Conservation (phyloP, 1,140 invertebrate species). For the Drosophila suzukii region DNA sequence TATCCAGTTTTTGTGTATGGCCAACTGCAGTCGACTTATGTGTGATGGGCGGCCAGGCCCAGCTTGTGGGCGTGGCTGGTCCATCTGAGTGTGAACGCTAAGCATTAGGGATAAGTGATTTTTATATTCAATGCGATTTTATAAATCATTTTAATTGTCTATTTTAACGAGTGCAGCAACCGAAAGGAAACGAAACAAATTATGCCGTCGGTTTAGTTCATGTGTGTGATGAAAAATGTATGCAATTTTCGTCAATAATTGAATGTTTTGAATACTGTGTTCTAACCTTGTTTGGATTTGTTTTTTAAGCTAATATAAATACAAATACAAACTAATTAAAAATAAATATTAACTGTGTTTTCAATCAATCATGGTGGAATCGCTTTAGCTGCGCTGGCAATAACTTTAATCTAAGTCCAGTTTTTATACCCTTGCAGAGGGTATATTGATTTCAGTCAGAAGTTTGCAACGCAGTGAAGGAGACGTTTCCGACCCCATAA, state of each 20-base stretch:
- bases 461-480: too few relatives aligned
- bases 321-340: constrained; percentile 81
- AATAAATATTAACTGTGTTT: constrained; percentile 49
- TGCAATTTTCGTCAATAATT: constrained; percentile 81
- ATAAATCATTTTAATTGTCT: constrained; percentile 83
- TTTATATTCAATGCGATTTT: constrained; percentile 80
- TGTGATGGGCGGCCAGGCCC: constrained; percentile 35
- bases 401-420: too few relatives aligned
- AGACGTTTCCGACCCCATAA: too few relatives aligned
- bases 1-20: constrained; percentile 65
- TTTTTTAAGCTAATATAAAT: constrained; percentile 81
- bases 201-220: constrained; percentile 67
- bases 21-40: constrained; percentile 54
- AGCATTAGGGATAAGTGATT: constrained; percentile 78
- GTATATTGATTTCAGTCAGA: too few relatives aligned
- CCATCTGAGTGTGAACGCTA: constrained; percentile 75
- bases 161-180: constrained; percentile 67
- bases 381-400: too few relatives aligned
- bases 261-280: constrained; percentile 76
- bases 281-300: constrained; percentile 72
- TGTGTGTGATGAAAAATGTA: constrained; percentile 70
- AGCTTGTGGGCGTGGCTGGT: constrained; percentile 45
- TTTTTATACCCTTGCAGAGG: too few relatives aligned
- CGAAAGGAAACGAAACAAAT: constrained; percentile 15
- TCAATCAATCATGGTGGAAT: neutral